Conservation (phyloP, 1,140 invertebrate species). For the Apis mellifera region Amel_HAv3.1 CM009936.2:13177501-13178000, state of each 20-base stretch:
- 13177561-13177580: too few species aligned
- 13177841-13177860: neutral
- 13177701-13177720: constrained; percentile 85
- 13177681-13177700: constrained; percentile 98
- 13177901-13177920: constrained; percentile 15
- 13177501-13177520: too few species aligned
- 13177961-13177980: constrained; percentile 17
- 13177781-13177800: constrained; percentile 76
- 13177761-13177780: constrained; percentile 79
- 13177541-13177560: neutral
- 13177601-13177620: neutral
- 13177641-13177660: constrained; percentile 89
- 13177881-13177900: constrained; percentile 3
- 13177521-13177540: too few species aligned
- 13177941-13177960: constrained; percentile 13
- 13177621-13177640: constrained; percentile 89
- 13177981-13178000: constrained; percentile 22
- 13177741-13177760: constrained; percentile 79
- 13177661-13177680: constrained; percentile 92
- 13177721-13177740: constrained; percentile 72
- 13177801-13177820: constrained; percentile 20
- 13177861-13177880: constrained; percentile 2
- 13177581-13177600: neutral
- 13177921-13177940: neutral
- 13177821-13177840: constrained; percentile 17